These are phyloP conservation scores for Ernsta delagoae DNA, from an alignment of 2,888 invertebrate genomes.

Conservation along the genomic window DNA sequence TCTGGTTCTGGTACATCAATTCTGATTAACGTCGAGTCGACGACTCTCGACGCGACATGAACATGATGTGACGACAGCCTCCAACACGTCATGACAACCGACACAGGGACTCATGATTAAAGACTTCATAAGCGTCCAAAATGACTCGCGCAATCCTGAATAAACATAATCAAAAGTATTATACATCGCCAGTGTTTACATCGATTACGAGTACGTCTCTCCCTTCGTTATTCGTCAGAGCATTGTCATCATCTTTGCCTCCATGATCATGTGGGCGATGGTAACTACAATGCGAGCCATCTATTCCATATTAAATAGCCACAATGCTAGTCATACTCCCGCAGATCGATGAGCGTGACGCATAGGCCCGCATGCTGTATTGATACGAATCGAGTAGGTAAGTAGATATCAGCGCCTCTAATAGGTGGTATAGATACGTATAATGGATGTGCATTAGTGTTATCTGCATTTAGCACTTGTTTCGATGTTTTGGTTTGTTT, in stretches of 20 bases:
- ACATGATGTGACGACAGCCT: too few relatives aligned
- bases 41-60: too few relatives aligned
- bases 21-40: too few relatives aligned
- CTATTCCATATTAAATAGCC: slow-evolving; percentile 47
- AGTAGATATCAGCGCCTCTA: background rate
- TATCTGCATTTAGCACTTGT: slow-evolving; percentile 27
- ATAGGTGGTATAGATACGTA: too few relatives aligned
- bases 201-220: background rate
- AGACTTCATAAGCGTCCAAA: too few relatives aligned
- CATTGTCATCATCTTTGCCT: background rate
- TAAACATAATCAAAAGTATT: too few relatives aligned
- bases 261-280: slow-evolving; percentile 46
- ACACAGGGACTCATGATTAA: too few relatives aligned
- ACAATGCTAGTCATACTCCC: slow-evolving; percentile 48
- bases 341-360: slow-evolving; percentile 62
- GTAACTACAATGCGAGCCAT: slow-evolving; percentile 53
- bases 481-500: background rate
- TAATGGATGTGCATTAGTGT: slow-evolving; percentile 20
- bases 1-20: too few relatives aligned
- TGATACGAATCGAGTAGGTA: slow-evolving; percentile 53
- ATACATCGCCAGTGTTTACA: too few relatives aligned
- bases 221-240: background rate
- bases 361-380: slow-evolving; percentile 50
- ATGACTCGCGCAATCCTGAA: too few relatives aligned
- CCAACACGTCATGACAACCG: too few relatives aligned